Evolutionary conservation across 2,797 vertebrate genomes (phyloP).

Genomic region (Valencia hispanica): DNA sequence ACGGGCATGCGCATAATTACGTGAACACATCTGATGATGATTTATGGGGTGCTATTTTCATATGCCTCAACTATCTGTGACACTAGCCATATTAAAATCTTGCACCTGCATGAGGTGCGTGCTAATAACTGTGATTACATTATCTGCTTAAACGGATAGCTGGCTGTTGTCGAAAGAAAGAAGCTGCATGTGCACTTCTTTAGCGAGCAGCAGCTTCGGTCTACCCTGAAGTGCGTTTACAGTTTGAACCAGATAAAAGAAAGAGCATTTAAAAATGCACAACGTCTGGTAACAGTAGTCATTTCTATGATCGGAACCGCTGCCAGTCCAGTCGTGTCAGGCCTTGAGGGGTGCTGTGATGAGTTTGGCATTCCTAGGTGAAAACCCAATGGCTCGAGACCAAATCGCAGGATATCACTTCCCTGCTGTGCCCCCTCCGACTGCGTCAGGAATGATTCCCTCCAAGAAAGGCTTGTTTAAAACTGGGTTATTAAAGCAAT

Average conservation of each 20-base stretch:
- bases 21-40: slow-evolving; percentile 36
- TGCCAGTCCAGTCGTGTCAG: slow-evolving; percentile 38
- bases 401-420: slow-evolving; percentile 51
- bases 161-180: background rate
- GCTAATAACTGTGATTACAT: slow-evolving; percentile 26
- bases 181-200: background rate
- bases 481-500: slow-evolving; percentile 60
- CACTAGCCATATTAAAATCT: background rate
- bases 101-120: slow-evolving; percentile 10
- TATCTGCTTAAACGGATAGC: slow-evolving; percentile 7
- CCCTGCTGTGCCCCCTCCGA: slow-evolving; percentile 45
- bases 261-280: background rate
- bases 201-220: background rate
- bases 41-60: slow-evolving; percentile 26
- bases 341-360: slow-evolving; percentile 49
- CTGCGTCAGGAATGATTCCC: slow-evolving; percentile 64
- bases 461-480: slow-evolving; percentile 54
- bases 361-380: slow-evolving; percentile 59
- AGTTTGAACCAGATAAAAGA: background rate
- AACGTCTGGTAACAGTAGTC: slow-evolving; percentile 11
- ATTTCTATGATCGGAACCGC: slow-evolving; percentile 22
- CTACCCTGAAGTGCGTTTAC: background rate
- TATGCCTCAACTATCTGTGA: slow-evolving; percentile 21
- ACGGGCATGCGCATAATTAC: slow-evolving; percentile 24
- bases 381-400: slow-evolving; percentile 60